phyloP scores from a whole-genome alignment of 2,888 invertebrate species.

The Ganaspis brasiliensis region DNA sequence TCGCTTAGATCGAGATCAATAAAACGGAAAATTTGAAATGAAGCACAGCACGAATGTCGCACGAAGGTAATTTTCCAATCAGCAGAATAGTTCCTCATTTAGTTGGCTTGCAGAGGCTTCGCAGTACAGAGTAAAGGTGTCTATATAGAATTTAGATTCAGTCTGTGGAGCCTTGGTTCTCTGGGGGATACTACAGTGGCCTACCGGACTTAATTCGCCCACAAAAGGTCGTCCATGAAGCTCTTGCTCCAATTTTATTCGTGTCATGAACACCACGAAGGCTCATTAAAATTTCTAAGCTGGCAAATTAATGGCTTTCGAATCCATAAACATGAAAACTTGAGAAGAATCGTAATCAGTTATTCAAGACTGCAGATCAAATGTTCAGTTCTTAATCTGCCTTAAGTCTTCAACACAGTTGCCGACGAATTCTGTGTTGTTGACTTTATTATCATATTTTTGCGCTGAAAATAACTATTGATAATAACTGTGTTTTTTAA shows the following conservation, averaged over 20 bases:
- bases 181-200: slow-evolving; percentile 20
- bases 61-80: not conserved
- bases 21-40: not conserved
- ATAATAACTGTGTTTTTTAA: too few species aligned
- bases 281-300: slow-evolving; percentile 31
- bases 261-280: slow-evolving; percentile 33
- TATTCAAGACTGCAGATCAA: too few species aligned
- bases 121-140: not conserved
- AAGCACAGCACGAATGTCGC: not conserved
- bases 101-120: not conserved
- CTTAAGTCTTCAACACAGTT: too few species aligned
- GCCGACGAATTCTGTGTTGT: too few species aligned
- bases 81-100: not conserved
- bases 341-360: not conserved
- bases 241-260: slow-evolving; percentile 32
- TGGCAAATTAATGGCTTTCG: slow-evolving; percentile 10
- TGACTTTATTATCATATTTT: too few species aligned
- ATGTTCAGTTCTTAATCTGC: too few species aligned
- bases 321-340: slow-evolving; percentile 9
- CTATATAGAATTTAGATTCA: slow-evolving; percentile 3
- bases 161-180: slow-evolving; percentile 19
- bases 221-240: slow-evolving; percentile 28
- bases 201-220: slow-evolving; percentile 25
- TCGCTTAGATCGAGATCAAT: not conserved
- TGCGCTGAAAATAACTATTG: too few species aligned